These are phyloP conservation scores for Elgonia sp. DNA, from an alignment of 2,888 invertebrate species.

Conservation along the genomic window DNA sequence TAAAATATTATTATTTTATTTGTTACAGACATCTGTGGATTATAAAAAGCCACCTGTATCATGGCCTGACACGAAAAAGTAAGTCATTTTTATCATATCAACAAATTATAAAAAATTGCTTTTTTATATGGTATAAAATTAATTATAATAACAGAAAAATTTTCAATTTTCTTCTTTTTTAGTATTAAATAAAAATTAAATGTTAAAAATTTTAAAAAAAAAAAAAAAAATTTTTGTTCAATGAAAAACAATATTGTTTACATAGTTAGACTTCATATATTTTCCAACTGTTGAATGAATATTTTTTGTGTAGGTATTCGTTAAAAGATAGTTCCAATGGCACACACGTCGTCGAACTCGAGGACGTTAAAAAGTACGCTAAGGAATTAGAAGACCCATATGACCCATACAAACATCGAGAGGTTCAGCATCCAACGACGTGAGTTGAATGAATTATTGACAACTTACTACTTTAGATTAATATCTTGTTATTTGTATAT, in stretches of 20 bases:
- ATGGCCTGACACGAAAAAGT: constrained; percentile 65
- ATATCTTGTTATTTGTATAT: not conserved
- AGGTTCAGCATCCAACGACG: constrained; percentile 92
- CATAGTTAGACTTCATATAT: no score
- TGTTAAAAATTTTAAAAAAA: not conserved
- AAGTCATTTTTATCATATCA: not conserved
- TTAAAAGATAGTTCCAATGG: constrained; percentile 80
- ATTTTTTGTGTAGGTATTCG: constrained; percentile 77
- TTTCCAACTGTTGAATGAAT: not conserved
- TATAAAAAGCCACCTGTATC: constrained; percentile 76
- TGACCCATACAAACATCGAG: constrained; percentile 90
- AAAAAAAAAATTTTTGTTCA: not conserved
- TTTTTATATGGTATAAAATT: not conserved
- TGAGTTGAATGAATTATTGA: constrained; percentile 87
- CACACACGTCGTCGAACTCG: constrained; percentile 87
- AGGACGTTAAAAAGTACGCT: constrained; percentile 85
- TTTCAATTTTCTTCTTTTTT: no score
- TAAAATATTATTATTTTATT: constrained; percentile 21
- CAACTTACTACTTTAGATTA: constrained; percentile 7
- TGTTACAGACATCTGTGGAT: constrained; percentile 81
- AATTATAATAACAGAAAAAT: no score
- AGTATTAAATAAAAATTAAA: no score
- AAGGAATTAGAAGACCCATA: constrained; percentile 88
- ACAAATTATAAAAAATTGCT: not conserved
- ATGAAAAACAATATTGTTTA: not conserved